These are phyloP conservation scores for Rhinella marina DNA, from an alignment of 2,797 vertebrate species.

Conservation along the genomic window DNA sequence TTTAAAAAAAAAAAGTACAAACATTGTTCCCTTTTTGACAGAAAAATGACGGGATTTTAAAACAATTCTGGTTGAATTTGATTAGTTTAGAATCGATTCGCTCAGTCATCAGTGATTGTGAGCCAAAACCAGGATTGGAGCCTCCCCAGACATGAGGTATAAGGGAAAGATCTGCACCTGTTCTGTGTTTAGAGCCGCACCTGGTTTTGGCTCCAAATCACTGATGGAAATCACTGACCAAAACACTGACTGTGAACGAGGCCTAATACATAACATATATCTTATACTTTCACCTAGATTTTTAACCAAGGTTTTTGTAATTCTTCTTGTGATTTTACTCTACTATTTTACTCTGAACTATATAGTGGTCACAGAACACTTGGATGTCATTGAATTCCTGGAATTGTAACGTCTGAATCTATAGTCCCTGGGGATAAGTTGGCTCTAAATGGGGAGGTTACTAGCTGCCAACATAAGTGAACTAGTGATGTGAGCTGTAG, in stretches of 20 bases:
- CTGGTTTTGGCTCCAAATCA: too few species aligned
- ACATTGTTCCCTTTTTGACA: too few species aligned
- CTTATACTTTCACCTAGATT: not conserved
- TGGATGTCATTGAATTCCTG: slow-evolving; percentile 19
- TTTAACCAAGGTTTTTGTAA: not conserved
- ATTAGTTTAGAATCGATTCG: too few species aligned
- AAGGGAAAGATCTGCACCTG: too few species aligned
- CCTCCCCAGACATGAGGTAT: too few species aligned
- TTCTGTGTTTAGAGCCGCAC: too few species aligned
- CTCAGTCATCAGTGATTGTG: too few species aligned
- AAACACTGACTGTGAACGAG: too few species aligned
- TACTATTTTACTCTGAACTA: not conserved
- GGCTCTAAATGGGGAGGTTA: slow-evolving; percentile 4
- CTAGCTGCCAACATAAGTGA: slow-evolving; percentile 41
- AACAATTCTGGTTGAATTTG: too few species aligned
- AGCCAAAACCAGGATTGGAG: too few species aligned
- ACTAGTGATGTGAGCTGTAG: slow-evolving; percentile 14
- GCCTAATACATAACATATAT: not conserved
- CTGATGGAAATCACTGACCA: too few species aligned
- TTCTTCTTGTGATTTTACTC: slow-evolving; percentile 20
- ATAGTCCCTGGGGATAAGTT: slow-evolving; percentile 26
- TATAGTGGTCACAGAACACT: not conserved
- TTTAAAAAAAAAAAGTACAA: too few species aligned
- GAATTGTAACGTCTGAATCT: slow-evolving; percentile 26
- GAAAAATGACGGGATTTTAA: not conserved